A percentile compares a stretch with the other conserved stretches of the same genome.
These are phyloP conservation scores for Bombus superbus DNA, from an alignment of 1,140 invertebrate species.

Conservation along the genomic window DNA sequence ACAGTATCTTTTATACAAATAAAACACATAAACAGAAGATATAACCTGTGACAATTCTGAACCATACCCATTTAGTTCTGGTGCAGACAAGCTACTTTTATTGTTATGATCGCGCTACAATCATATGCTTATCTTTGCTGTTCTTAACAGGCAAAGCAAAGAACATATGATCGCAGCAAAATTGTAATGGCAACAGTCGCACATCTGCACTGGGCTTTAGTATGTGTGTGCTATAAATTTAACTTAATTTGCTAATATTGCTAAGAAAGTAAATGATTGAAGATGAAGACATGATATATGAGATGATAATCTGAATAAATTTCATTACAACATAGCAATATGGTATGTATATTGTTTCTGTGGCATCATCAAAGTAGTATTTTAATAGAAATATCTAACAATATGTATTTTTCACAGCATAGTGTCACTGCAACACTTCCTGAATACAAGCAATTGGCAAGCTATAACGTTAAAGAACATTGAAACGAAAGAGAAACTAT, in stretches of 20 bases:
- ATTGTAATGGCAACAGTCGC: too few relatives aligned
- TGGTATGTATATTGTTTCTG: not conserved
- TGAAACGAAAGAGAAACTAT: slow-evolving; percentile 58
- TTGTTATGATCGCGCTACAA: too few relatives aligned
- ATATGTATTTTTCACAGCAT: slow-evolving; percentile 38
- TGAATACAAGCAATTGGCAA: slow-evolving; percentile 71
- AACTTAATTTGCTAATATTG: slow-evolving; percentile 21
- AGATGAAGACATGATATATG: not conserved
- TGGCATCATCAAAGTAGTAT: slow-evolving; percentile 20
- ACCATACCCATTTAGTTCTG: slow-evolving; percentile 7
- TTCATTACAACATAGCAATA: slow-evolving; percentile 1
- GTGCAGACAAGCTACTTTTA: too few relatives aligned
- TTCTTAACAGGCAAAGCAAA: too few relatives aligned
- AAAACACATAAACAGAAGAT: slow-evolving; percentile 1
- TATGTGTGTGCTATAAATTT: not conserved
- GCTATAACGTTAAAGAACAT: slow-evolving; percentile 66
- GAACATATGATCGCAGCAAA: too few relatives aligned
- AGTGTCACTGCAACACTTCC: slow-evolving; percentile 56
- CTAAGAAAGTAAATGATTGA: slow-evolving; percentile 33
- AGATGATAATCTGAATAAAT: slow-evolving; percentile 7
- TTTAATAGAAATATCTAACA: slow-evolving; percentile 28
- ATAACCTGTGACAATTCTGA: slow-evolving; percentile 18
- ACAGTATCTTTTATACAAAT: slow-evolving; percentile 14
- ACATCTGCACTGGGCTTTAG: too few relatives aligned
- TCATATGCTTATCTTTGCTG: too few relatives aligned